Conservation (phyloP, 2,797 vertebrate genomes). For the Perodicticus potto region DNA sequence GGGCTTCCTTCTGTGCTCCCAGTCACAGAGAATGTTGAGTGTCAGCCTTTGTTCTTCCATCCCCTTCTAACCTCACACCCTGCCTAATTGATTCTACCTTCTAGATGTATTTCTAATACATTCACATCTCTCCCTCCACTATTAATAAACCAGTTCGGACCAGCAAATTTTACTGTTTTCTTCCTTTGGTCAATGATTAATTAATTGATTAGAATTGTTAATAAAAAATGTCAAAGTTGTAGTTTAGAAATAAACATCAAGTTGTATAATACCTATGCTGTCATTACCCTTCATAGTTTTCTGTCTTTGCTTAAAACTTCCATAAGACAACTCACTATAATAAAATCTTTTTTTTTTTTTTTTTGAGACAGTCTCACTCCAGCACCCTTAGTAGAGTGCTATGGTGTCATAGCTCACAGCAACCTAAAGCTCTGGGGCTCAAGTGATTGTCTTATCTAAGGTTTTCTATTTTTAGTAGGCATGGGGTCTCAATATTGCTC, state of each 20-base stretch:
- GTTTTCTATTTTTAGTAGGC: too few relatives aligned
- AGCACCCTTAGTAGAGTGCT: too few relatives aligned
- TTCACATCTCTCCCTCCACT: neutral
- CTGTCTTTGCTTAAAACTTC: neutral
- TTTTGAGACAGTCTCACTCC: too few relatives aligned
- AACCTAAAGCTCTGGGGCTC: too few relatives aligned
- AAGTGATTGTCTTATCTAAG: too few relatives aligned
- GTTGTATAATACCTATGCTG: neutral
- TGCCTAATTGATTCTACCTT: neutral
- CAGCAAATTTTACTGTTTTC: neutral
- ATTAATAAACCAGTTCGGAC: neutral
- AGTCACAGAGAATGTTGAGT: neutral
- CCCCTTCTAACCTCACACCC: neutral
- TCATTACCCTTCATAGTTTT: neutral
- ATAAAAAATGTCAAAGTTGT: neutral
- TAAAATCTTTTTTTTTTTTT: neutral
- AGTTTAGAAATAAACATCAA: conserved; percentile 14
- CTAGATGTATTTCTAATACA: neutral
- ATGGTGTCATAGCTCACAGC: too few relatives aligned
- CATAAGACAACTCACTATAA: neutral
- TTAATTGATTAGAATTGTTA: neutral
- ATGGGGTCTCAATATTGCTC: too few relatives aligned
- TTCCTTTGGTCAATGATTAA: neutral
- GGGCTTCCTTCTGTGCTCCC: neutral
- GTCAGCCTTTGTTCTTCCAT: neutral